Base-by-base conservation (phyloP, 2,888 invertebrate genomes). In the Latrodectus elegans region DNA sequence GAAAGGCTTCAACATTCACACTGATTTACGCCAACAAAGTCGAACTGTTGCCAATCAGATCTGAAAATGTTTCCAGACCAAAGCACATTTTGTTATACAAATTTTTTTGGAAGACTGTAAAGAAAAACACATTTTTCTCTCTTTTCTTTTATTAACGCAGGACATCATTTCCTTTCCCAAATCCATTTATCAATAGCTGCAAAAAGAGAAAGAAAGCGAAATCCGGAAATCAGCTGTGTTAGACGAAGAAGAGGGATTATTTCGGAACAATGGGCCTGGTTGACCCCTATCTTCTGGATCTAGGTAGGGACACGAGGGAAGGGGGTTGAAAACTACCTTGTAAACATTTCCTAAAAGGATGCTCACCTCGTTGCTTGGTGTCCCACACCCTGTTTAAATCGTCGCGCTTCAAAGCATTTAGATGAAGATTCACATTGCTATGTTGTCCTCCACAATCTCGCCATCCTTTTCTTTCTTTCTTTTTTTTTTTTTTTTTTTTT, bases 281-380 rank as follows among this genome's bases (percentile, higher is more conserved):
- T 84, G 80, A 79, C 65, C 81, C 51, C 81, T 87, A 87, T 87
- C 86, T 81, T 17, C n/a, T 51, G 49, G 72, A 87, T 87, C 86
- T 72, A 71, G 76, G 76, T 72, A 52, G 76, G 64, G 49, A 49
- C 22, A n/a, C 15, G 11, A 64, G 38, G 53, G 51, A n/a, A 38
- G 74, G 14, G 80, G 81, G 68, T 55, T 72, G 86, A 72, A 80
- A 75, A 87, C 81, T 73, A 87, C 81, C 86, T 82, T 87, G 86
- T 87, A 87, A 87, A 87, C 86, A 87, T 87, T 81, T 87, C 80
- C 77, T 77, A 87, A 77, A 87, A 80, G 86, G 86, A 87, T 81
- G 81, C 86, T 65, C 65, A 70, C 60, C 38, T 38, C 38, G 38
- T 38, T 38, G 38, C 38, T 38, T 38, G 38, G 6, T 38, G 38